Percentiles rank a stretch among this genome's conserved stretches.
phyloP scores from a whole-genome alignment of 2,113 vertebrate species.

The Heptranchias perlo region DNA sequence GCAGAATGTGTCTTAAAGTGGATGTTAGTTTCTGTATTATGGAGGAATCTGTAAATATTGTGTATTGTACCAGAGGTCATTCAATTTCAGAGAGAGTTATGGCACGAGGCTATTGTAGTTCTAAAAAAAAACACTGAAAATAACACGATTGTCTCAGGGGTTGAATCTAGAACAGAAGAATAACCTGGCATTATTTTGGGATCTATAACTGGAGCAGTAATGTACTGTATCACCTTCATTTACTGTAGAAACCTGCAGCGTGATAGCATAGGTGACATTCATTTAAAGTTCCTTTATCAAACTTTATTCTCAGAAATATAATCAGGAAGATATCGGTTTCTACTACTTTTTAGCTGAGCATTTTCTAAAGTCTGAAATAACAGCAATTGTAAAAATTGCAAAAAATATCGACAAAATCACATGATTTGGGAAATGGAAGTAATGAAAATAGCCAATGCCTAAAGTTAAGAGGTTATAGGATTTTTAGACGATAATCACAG shows the following conservation, averaged over 20 bases:
- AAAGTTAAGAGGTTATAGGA: not conserved
- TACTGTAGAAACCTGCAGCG: not conserved
- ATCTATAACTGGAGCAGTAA: constrained; percentile 22
- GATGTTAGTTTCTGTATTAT: not conserved
- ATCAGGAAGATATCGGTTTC: not conserved
- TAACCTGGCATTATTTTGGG: constrained; percentile 29
- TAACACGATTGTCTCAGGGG: constrained; percentile 29
- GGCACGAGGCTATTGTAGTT: constrained; percentile 19
- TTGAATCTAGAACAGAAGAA: constrained; percentile 26
- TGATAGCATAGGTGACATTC: constrained; percentile 11
- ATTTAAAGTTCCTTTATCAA: not conserved
- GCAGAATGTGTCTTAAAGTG: not conserved
- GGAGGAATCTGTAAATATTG: not conserved
- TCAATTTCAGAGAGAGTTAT: constrained; percentile 21
- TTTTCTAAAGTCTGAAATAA: not conserved
- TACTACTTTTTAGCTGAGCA: not conserved
- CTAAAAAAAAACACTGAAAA: constrained; percentile 14
- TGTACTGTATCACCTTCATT: constrained; percentile 26
- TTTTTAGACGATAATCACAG: not conserved
- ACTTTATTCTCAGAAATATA: not conserved
- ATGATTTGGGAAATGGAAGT: not conserved
- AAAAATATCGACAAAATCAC: not conserved
- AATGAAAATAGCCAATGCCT: not conserved
- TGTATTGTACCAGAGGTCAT: not conserved
- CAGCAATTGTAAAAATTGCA: not conserved